phyloP scores from a whole-genome alignment of 2,888 invertebrate genomes.

The Pelosia muscerda region DNA sequence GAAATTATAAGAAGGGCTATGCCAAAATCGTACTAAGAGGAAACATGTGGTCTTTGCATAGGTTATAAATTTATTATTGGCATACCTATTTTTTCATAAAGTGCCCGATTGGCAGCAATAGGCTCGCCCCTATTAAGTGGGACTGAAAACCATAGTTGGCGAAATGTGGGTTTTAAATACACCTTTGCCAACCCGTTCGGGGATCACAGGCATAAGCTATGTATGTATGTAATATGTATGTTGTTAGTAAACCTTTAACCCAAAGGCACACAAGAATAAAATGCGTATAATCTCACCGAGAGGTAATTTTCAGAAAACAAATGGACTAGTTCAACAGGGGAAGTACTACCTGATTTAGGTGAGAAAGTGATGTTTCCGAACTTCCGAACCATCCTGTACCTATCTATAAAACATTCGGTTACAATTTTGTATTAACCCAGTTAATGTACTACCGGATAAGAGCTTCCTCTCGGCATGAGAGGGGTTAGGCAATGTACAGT shows the following conservation, averaged over 20 bases:
- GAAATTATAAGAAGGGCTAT: not conserved
- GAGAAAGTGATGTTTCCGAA: not conserved
- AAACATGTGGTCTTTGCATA: not conserved
- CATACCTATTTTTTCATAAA: no score
- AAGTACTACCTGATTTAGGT: not conserved
- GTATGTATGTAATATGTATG: not conserved
- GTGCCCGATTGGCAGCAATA: no score
- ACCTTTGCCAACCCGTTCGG: no score
- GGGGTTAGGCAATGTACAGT: slow-evolving; percentile 4
- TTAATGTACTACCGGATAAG: not conserved
- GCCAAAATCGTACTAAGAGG: not conserved
- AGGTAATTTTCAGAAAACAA: not conserved
- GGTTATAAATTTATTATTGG: no score
- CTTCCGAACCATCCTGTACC: not conserved
- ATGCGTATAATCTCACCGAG: no score
- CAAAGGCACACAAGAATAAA: no score
- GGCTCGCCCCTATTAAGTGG: no score
- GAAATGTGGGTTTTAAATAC: no score
- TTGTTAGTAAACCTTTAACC: not conserved
- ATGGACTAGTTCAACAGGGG: not conserved
- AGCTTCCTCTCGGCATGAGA: not conserved
- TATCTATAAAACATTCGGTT: not conserved
- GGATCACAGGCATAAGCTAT: no score
- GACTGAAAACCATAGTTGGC: no score
- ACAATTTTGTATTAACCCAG: not conserved